These are phyloP conservation scores for Ophraella communa DNA, from an alignment of 2,888 invertebrate species.

Conservation along the genomic window DNA sequence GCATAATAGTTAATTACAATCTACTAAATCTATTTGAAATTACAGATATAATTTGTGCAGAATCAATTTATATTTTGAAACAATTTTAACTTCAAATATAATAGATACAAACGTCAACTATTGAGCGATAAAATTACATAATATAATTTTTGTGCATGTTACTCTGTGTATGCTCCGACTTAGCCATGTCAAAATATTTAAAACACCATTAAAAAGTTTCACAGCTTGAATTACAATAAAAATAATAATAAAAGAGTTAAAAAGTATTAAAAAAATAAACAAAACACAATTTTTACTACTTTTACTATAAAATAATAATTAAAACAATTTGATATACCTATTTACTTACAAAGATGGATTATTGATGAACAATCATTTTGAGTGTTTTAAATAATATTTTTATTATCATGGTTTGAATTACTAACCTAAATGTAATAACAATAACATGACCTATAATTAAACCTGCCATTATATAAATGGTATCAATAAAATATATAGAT, in stretches of 20 bases:
- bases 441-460: constrained; percentile 46
- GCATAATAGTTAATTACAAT: no score
- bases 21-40: no score
- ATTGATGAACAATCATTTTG: background rate
- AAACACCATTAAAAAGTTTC: background rate
- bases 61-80: no score
- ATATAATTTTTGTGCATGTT: background rate
- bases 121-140: background rate
- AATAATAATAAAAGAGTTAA: no score
- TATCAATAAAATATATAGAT: constrained; percentile 50
- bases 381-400: background rate
- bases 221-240: no score
- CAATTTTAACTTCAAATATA: no score
- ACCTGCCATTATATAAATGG: constrained; percentile 42
- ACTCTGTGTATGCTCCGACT: background rate
- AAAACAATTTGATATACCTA: no score
- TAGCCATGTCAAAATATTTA: background rate
- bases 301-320: no score
- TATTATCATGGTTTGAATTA: background rate
- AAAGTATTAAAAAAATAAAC: no score
- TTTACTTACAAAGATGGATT: no score
- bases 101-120: background rate
- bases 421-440: constrained; percentile 40
- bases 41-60: background rate
- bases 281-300: no score